These are phyloP conservation scores for Bujurquina vittata DNA, from an alignment of 2,113 vertebrate genomes.

Conservation along the genomic window DNA sequence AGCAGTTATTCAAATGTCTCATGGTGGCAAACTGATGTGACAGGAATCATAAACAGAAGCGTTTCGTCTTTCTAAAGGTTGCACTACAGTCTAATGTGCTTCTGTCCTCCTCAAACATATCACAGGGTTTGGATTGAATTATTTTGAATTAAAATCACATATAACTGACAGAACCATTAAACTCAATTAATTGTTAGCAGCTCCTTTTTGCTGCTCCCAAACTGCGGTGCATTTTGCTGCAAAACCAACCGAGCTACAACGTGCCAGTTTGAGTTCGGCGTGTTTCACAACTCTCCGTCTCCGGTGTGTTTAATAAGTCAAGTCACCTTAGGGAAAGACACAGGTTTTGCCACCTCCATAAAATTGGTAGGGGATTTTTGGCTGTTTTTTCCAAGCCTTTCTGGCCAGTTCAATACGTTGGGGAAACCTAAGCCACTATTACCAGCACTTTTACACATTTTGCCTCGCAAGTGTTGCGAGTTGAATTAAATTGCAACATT, in stretches of 20 bases:
- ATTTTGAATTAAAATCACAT: neutral
- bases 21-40: constrained; percentile 16
- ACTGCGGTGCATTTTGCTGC: constrained; percentile 8
- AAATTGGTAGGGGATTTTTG: constrained; percentile 59
- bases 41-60: constrained; percentile 21
- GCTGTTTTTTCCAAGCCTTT: constrained; percentile 69
- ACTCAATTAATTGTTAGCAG: neutral
- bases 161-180: neutral
- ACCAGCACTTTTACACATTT: constrained; percentile 69
- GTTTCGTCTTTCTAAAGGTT: neutral
- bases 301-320: constrained; percentile 55
- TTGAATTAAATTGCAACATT: constrained; percentile 70
- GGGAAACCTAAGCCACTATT: constrained; percentile 66
- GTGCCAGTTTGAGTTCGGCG: constrained; percentile 29
- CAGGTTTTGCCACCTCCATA: constrained; percentile 63
- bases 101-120: neutral
- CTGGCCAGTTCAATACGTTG: constrained; percentile 59
- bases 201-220: neutral
- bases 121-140: neutral
- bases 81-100: neutral
- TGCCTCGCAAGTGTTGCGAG: constrained; percentile 65
- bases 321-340: constrained; percentile 52
- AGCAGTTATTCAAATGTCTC: constrained; percentile 38
- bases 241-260: neutral
- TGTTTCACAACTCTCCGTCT: constrained; percentile 38